Base-by-base conservation (phyloP, 2,113 vertebrate species). In the Paedocypris sp. region DNA sequence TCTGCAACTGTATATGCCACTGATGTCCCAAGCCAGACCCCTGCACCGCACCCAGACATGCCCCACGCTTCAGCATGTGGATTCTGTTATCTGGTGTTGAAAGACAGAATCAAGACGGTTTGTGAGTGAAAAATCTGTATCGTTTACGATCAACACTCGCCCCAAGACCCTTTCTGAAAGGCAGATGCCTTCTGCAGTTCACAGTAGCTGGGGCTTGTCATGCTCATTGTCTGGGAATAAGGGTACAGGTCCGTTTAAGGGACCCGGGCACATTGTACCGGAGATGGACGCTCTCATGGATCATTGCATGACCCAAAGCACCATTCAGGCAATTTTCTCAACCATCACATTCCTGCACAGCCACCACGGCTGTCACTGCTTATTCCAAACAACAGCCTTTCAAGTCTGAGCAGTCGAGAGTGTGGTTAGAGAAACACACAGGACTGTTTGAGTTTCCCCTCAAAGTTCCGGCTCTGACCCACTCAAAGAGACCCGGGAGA, bases 251-350 rank as follows among this genome's bases (percentile, higher is more conserved):
- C 4, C 12, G 16, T 35, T 56, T 50, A 57, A 33, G 23, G 26
- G 12, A 69, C 56, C 64, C 48, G 20, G 62, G 64, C 26, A 46
- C 39, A 54, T 80, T 80, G 64, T 79, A 20, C 54, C 1, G 48
- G 33, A 57, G 70, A 74, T 67, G 59, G 65, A 68, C 19, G 3
- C 48, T 41, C 45, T 57, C 51, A 54, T 15, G 66, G 67, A 59
- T 43, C 59, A 62, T 43, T 58, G 74, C 67, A 61, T 56, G 62
- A 62, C 70, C 63, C 62, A 47, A 57, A 68, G 45, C 59, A 59
- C 67, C 48, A 73, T 74, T 73, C 71, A 77, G 80, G 73, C 76
- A 47, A 67, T 67, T 74, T 74, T 76, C 75, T 81, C 78, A 81
- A 72, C 72, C 74, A 60, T 82, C 71, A 78, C 72, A 36, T 66